Base-by-base conservation (phyloP, 2,797 vertebrate species). In the Acipenser oxyrinchus region DNA sequence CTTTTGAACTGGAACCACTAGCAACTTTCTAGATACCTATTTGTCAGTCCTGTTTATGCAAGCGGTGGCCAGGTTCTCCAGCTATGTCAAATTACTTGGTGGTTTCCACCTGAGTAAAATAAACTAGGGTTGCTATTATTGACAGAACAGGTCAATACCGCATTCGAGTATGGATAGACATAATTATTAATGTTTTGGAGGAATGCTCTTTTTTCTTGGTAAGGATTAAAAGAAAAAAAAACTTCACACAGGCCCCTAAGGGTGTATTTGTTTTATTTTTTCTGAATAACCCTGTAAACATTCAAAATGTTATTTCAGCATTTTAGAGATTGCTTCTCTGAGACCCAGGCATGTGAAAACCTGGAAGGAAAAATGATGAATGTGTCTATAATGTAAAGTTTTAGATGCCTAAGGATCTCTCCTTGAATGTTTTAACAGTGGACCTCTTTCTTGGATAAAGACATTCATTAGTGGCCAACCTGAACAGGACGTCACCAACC, bases 181-280 rank as follows among this genome's bases (percentile, higher is more conserved):
- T 4, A 55, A 55, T 55, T 55, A 55, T 55, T 8, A 12, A 8
- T 55, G 52, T 55, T 55, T 55, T 55, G 8, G 52, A 9, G 12
- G 12, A 55, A 55, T 55, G 12, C 8, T 18, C 18, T 55, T 55
- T 55, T 55, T 8, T 55, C 52, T 55, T 55, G 52, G 52, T 12
- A 55, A n/a, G 53, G 53, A 55, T 4, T 55, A n/a, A 55, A 55
- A 55, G 6, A 55, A 55, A 55, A 18, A 18, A 18, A 18, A 4
- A 55, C 10, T 10, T 10, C n/a, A 55, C 53, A 55, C n/a, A 6
- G 9, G 9, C n/a, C 9, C 9, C 53, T 55, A n/a, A 10, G n/a
- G 53, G 53, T 55, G 53, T 10, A 55, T 55, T 55, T 37, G 37
- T 55, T 55, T 55, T 55, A 55, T 55, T 55, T 55, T 55, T 55